phyloP scores from a whole-genome alignment of 2,888 invertebrate species.

The Cryptus armator region DNA sequence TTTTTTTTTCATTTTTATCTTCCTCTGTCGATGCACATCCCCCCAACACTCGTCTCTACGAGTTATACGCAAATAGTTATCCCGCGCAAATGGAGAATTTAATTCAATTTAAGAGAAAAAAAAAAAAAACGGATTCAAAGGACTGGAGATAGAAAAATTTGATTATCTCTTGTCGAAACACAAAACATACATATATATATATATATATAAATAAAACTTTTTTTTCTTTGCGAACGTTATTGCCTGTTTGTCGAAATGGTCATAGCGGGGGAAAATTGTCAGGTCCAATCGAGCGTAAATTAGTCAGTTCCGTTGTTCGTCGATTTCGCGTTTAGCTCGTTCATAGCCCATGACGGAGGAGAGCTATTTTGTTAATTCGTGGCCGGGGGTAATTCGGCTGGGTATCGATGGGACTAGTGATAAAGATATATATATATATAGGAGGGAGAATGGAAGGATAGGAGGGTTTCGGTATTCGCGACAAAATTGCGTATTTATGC shows the following conservation, averaged over 20 bases:
- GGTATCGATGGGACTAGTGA: conserved; percentile 24
- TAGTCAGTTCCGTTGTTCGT: conserved; percentile 38
- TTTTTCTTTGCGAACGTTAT: conserved; percentile 18
- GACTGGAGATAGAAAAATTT: conserved; percentile 46
- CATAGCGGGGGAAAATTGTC: conserved; percentile 20
- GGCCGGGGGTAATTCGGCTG: conserved; percentile 51
- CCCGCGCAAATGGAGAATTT: conserved; percentile 30
- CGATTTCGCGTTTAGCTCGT: conserved; percentile 33
- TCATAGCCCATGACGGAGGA: conserved; percentile 27
- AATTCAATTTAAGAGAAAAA: conserved; percentile 71
- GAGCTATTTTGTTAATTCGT: conserved; percentile 64
- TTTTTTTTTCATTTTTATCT: conserved; percentile 2
- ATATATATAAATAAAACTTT: neutral
- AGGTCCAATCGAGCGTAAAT: conserved; percentile 39
- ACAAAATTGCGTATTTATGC: conserved; percentile 84
- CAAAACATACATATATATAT: neutral
- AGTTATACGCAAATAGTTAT: conserved; percentile 44
- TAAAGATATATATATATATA: neutral
- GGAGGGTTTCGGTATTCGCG: conserved; percentile 71
- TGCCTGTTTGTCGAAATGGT: conserved; percentile 37
- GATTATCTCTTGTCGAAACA: neutral
- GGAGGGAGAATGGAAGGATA: conserved; percentile 54
- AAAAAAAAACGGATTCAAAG: conserved; percentile 23
- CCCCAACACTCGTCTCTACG: conserved; percentile 50
- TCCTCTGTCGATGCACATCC: conserved; percentile 9